Conservation (phyloP, 2,797 vertebrate genomes). For the Premnoplex brunnescens region DNA sequence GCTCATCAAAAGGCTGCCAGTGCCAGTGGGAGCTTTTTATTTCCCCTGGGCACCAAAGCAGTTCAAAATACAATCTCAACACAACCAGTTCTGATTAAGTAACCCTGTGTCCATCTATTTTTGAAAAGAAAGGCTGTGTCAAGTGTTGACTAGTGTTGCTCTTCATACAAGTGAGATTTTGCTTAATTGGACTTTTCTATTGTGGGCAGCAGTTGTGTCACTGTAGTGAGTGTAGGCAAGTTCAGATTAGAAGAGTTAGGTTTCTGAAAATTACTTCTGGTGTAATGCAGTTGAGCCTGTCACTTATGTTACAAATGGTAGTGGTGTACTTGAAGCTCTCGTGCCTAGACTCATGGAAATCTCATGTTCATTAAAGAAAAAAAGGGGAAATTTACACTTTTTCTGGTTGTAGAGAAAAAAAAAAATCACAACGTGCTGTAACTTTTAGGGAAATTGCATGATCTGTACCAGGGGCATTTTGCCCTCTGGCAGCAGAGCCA, state of each 20-base stretch:
- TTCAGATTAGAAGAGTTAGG: neutral
- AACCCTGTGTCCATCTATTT: neutral
- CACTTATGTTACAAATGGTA: neutral
- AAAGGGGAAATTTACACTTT: neutral
- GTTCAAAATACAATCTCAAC: neutral
- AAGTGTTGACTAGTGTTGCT: neutral
- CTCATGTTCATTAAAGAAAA: neutral
- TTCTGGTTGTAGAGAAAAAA: neutral
- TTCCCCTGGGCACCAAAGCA: neutral
- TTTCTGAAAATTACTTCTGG: neutral
- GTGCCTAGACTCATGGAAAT: neutral
- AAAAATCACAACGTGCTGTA: neutral
- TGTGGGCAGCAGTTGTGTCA: neutral
- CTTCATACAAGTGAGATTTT: neutral
- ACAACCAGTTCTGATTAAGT: neutral
- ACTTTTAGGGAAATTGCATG: neutral
- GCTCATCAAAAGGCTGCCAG: neutral
- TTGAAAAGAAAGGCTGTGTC: neutral
- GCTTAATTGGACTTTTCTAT: neutral
- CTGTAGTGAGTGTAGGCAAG: neutral
- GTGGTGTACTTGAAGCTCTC: neutral
- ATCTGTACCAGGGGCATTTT: neutral
- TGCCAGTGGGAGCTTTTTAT: neutral
- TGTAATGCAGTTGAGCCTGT: neutral
- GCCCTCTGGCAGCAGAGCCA: rapidly evolving